phyloP scores from a whole-genome alignment of 2,888 invertebrate genomes.

The Polylopha cassiicola region DNA sequence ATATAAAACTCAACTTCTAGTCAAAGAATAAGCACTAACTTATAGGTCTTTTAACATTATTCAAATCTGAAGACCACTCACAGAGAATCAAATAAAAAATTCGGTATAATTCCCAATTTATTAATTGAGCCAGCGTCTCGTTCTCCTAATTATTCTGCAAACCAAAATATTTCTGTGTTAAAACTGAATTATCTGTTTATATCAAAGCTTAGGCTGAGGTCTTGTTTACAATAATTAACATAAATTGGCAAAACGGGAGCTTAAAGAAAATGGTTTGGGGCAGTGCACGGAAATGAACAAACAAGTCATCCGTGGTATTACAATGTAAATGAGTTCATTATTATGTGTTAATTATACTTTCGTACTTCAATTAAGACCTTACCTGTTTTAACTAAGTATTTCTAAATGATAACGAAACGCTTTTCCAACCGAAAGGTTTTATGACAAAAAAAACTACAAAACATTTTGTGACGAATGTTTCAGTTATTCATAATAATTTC shows the following conservation, averaged over 20 bases:
- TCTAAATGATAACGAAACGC: too few relatives aligned
- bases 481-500: too few relatives aligned
- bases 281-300: background rate
- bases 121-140: background rate
- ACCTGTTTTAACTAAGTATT: too few relatives aligned
- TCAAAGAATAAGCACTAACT: too few relatives aligned
- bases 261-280: constrained; percentile 6
- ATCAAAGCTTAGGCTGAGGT: constrained; percentile 8
- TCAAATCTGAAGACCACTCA: too few relatives aligned
- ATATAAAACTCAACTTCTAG: too few relatives aligned
- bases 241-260: constrained; percentile 10
- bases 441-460: too few relatives aligned
- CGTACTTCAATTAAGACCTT: too few relatives aligned
- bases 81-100: background rate
- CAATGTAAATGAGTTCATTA: background rate
- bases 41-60: too few relatives aligned
- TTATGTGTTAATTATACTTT: background rate
- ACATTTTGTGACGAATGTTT: too few relatives aligned
- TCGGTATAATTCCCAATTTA: background rate
- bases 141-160: background rate
- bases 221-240: constrained; percentile 16
- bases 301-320: background rate
- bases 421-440: too few relatives aligned
- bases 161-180: background rate
- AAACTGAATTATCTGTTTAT: constrained; percentile 6